These are phyloP conservation scores for Kryptolebias ocellatus DNA, from an alignment of 2,797 vertebrate species.

Conservation along the genomic window DNA sequence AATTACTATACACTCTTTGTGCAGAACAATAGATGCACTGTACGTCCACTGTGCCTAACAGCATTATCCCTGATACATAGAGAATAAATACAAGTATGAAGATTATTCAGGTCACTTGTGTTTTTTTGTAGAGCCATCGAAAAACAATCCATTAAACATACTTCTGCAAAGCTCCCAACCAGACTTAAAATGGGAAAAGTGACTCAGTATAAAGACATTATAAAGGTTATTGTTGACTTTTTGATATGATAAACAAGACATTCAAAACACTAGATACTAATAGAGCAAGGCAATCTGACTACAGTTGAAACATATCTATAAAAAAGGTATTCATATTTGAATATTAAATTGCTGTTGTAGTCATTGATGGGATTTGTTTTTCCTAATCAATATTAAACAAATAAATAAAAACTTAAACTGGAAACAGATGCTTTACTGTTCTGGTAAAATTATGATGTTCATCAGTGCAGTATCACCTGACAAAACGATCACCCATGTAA, in stretches of 20 bases:
- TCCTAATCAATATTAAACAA: neutral
- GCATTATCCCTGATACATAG: too few relatives aligned
- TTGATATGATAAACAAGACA: neutral
- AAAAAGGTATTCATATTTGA: too few relatives aligned
- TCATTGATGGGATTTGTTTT: too few relatives aligned
- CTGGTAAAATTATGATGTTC: too few relatives aligned
- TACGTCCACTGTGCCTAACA: too few relatives aligned
- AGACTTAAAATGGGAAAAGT: neutral
- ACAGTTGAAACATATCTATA: too few relatives aligned
- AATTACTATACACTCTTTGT: too few relatives aligned
- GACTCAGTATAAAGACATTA: neutral
- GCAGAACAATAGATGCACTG: too few relatives aligned
- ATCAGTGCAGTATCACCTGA: neutral
- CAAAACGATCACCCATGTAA: neutral
- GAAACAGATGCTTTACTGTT: neutral
- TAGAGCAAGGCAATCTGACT: too few relatives aligned
- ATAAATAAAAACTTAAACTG: neutral
- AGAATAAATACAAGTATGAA: too few relatives aligned
- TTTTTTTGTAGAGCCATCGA: constrained; percentile 17
- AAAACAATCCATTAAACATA: constrained; percentile 8
- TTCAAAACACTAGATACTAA: neutral
- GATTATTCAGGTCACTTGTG: too few relatives aligned
- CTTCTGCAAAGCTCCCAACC: neutral
- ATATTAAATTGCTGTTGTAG: too few relatives aligned
- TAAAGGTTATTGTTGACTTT: neutral